These are phyloP conservation scores for Holotrichia oblita DNA, from an alignment of 1,140 invertebrate species.

Conservation along the genomic window DNA sequence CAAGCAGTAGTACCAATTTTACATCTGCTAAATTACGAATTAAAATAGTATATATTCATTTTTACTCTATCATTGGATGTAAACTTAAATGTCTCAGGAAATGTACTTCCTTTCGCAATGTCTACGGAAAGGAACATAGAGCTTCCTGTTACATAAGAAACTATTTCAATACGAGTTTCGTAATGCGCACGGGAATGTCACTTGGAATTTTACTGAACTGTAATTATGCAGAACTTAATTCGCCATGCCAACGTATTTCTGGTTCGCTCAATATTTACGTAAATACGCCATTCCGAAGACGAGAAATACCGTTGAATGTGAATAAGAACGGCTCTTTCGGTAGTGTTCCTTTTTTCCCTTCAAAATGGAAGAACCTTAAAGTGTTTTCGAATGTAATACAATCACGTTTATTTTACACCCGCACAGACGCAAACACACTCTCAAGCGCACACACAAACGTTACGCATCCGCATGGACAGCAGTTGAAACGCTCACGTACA, in stretches of 20 bases:
- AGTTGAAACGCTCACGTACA: conserved; percentile 8
- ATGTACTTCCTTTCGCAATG: too few relatives aligned
- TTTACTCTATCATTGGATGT: too few relatives aligned
- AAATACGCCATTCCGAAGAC: not conserved
- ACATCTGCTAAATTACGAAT: too few relatives aligned
- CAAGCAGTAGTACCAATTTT: too few relatives aligned
- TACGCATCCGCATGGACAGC: not conserved
- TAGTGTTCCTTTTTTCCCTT: not conserved
- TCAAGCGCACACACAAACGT: not conserved
- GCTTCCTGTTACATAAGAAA: too few relatives aligned
- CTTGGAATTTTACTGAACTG: not conserved
- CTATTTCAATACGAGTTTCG: not conserved
- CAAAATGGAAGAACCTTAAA: conserved; percentile 16
- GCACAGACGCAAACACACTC: not conserved
- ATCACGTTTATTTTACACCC: conserved; percentile 27
- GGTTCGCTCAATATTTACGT: not conserved
- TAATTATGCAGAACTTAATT: not conserved
- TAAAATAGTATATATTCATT: too few relatives aligned
- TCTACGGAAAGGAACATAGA: too few relatives aligned
- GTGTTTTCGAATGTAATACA: conserved; percentile 35
- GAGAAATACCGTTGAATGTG: not conserved
- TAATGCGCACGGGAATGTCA: not conserved
- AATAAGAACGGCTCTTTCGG: not conserved
- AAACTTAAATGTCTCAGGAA: not conserved
- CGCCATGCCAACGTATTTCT: not conserved